phyloP scores from a whole-genome alignment of 2,113 vertebrate species.

The Datnioides undecimradiatus region DNA sequence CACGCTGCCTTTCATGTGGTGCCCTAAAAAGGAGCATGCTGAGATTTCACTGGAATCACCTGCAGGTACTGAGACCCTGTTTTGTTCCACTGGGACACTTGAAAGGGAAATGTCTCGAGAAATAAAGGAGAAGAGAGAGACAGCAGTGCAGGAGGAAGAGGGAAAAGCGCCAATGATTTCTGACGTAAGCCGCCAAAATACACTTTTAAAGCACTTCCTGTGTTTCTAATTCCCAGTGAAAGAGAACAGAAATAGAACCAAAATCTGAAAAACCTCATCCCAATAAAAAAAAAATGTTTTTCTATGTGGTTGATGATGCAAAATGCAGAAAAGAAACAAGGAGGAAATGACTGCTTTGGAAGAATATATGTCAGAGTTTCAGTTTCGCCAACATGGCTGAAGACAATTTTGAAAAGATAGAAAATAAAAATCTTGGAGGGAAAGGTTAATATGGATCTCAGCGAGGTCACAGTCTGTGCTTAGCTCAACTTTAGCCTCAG shows the following conservation, averaged over 20 bases:
- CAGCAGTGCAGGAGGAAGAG: constrained; percentile 8
- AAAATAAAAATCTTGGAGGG: not conserved
- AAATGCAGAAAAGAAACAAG: not conserved
- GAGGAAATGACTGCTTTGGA: not conserved
- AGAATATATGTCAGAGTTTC: not conserved
- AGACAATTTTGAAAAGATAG: not conserved
- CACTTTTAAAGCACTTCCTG: constrained; percentile 25
- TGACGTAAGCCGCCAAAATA: constrained; percentile 31
- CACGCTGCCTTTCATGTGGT: constrained; percentile 64
- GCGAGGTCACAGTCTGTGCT: not conserved
- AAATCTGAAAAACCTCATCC: constrained; percentile 15
- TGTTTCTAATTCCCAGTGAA: constrained; percentile 27
- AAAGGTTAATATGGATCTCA: constrained; percentile 6
- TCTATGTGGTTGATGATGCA: constrained; percentile 8
- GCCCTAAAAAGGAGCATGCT: constrained; percentile 52
- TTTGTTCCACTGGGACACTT: constrained; percentile 58
- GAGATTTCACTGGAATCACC: constrained; percentile 59
- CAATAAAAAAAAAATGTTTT: constrained; percentile 24
- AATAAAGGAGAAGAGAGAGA: constrained; percentile 3
- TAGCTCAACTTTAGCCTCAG: not conserved
- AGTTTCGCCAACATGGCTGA: not conserved
- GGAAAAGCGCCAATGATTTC: constrained; percentile 8
- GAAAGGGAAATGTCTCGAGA: constrained; percentile 45
- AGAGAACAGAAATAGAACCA: not conserved
- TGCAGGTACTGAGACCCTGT: constrained; percentile 45